A percentile compares a stretch with the other conserved stretches of the same genome.
These are phyloP conservation scores for Enteromius argenteus DNA, from an alignment of 2,797 vertebrate genomes.

Conservation along the genomic window DNA sequence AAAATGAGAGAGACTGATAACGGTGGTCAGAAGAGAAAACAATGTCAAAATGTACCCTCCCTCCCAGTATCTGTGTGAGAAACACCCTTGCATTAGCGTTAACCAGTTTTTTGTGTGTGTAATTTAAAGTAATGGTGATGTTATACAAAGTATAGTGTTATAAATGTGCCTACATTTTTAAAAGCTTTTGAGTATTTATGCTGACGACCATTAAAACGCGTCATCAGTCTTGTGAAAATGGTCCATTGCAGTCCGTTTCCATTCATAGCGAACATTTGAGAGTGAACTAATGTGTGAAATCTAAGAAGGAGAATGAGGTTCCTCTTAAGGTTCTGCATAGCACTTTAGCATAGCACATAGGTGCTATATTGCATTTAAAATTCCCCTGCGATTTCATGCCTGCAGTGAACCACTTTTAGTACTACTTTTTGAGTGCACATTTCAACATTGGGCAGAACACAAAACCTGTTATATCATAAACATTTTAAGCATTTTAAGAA, in stretches of 20 bases:
- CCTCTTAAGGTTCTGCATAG: not conserved
- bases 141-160: not conserved
- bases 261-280: not conserved
- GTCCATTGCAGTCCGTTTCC: not conserved
- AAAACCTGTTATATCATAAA: slow-evolving; percentile 46
- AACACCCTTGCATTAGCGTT: no score
- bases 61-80: no score
- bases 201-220: not conserved
- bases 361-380: not conserved
- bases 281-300: not conserved
- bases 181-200: not conserved
- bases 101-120: no score
- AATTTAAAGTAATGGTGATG: not conserved
- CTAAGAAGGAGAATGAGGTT: not conserved
- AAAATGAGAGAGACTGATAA: no score
- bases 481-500: not conserved
- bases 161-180: not conserved
- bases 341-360: not conserved
- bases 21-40: not conserved
- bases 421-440: not conserved
- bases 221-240: not conserved
- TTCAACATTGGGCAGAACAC: slow-evolving; percentile 1
- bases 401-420: not conserved
- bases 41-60: no score
- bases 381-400: not conserved